A percentile compares a stretch with the other conserved stretches of the same genome.
Conservation (phyloP, 1,140 invertebrate species). For the Manduca sexta region DNA sequence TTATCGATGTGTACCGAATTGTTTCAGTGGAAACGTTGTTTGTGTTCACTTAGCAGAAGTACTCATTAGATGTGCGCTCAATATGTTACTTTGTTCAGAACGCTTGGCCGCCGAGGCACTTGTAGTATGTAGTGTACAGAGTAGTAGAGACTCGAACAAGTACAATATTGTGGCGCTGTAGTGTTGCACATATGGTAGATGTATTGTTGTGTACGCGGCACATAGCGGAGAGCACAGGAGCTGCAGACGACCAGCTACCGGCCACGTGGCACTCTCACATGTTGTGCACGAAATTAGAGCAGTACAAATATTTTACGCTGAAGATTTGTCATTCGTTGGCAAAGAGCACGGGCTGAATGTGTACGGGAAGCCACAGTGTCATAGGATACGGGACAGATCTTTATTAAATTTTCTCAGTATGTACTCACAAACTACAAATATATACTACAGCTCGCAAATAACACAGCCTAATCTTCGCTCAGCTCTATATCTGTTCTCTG, state of each 20-base stretch:
- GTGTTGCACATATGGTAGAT: conserved; percentile 48
- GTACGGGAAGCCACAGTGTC: conserved; percentile 30
- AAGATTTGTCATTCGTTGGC: conserved; percentile 29
- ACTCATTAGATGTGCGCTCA: conserved; percentile 35
- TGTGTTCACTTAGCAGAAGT: conserved; percentile 10
- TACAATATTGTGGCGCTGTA: conserved; percentile 51
- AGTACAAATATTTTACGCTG: conserved; percentile 7
- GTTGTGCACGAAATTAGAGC: conserved; percentile 41
- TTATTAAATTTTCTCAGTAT: conserved; percentile 20
- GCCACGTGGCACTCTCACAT: conserved; percentile 23
- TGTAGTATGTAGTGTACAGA: conserved; percentile 6
- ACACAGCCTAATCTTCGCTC: conserved; percentile 68
- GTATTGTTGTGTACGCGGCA: conserved; percentile 20
- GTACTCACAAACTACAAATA: conserved; percentile 39
- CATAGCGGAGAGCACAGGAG: conserved; percentile 44
- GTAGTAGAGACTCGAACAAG: conserved; percentile 32
- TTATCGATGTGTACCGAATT: conserved; percentile 23
- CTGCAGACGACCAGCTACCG: conserved; percentile 64
- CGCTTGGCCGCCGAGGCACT: conserved; percentile 18
- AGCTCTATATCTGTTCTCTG: conserved; percentile 58
- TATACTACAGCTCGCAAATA: conserved; percentile 59
- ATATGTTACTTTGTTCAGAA: conserved; percentile 57
- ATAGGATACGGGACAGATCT: conserved; percentile 38
- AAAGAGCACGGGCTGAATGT: conserved; percentile 47
- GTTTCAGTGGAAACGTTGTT: conserved; percentile 17